Evolutionary conservation across 2,888 invertebrate species (phyloP).

Genomic region (Lithophane ornitopus): DNA sequence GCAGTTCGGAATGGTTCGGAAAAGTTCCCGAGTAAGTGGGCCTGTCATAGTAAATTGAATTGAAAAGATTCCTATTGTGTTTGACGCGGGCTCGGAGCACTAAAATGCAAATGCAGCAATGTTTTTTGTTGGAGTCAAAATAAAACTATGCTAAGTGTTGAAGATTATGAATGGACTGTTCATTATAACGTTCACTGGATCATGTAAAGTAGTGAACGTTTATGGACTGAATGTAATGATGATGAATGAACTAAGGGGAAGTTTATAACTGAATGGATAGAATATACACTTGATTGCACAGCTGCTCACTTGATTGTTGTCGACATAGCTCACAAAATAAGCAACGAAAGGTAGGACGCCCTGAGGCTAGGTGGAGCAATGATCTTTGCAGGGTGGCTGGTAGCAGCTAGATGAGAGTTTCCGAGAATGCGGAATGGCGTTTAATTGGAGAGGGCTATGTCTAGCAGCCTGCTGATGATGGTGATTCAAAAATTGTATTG

Average conservation of each 20-base stretch:
- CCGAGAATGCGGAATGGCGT: too few species aligned
- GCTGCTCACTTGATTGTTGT: neutral
- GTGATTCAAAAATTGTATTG: too few species aligned
- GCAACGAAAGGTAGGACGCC: neutral
- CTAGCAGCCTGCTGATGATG: neutral
- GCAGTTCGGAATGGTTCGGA: conserved; percentile 21
- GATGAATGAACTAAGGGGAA: neutral
- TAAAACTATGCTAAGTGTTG: neutral
- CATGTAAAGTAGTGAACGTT: neutral
- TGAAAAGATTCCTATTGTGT: conserved; percentile 47
- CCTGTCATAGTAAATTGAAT: conserved; percentile 43
- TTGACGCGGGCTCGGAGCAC: conserved; percentile 9
- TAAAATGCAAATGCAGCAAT: conserved; percentile 36
- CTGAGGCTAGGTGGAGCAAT: neutral
- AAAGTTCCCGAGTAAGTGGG: conserved; percentile 8
- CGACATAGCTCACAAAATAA: neutral
- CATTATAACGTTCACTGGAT: neutral
- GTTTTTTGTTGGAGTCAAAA: conserved; percentile 12
- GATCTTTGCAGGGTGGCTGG: neutral
- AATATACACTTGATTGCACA: neutral
- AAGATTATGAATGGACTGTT: neutral
- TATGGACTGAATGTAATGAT: neutral
- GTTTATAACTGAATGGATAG: neutral
- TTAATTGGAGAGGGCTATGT: neutral
- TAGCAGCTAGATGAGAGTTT: neutral